Evolutionary conservation across 2,888 invertebrate species (phyloP), one percentile per base, ranked within the genome.

Genomic region (Drosophila atripex): DNA sequence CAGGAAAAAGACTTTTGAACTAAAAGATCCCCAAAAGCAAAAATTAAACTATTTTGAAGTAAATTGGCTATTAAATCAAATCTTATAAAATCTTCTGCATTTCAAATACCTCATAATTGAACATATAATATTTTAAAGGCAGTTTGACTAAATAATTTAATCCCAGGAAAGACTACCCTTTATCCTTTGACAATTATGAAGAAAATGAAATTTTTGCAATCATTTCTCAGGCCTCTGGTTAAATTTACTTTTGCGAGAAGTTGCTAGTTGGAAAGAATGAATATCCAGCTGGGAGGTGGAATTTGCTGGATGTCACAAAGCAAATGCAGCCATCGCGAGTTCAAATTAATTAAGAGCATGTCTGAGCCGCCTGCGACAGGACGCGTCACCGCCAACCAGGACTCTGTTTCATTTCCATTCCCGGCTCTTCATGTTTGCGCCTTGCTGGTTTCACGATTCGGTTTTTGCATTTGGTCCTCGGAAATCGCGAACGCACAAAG

Each of bases 321-420:
- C 59, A 71, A 71, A 55, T 69, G 77, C 83, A 78, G 56, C 46
- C 66, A 50, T 59, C 64, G 71, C 76, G 66, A 52, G 61, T 73
- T 77, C 65, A 78, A 86, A 86, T 82, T 82, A 82, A 82, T 86
- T 86, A 82, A 86, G 78, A 82, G 76, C 56, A 80, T 60, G 78
- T 52, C 76, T 73, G 64, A 63, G 46, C 71, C 54, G 18, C 25
- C 47, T 53, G 60, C 49, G 28, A 66, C 51, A 52, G 38, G 38
- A 39, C 57, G 46, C 70, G 55, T 50, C 64, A 61, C 61, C 65
- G 59, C 18, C 38, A 38, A 16, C 52, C 52, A 23, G 30, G 16
- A 41, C n/a, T 16, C 23, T 18, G 55, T 30, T 52, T 61, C 41
- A 50, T 57, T n/a, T 14, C n/a, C n/a, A n/a, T 28, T 38, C 59